Percentiles rank a stretch among this genome's conserved stretches.
These are phyloP conservation scores for Leptopilina clavipes DNA, from an alignment of 1,140 invertebrate genomes.

Conservation along the genomic window DNA sequence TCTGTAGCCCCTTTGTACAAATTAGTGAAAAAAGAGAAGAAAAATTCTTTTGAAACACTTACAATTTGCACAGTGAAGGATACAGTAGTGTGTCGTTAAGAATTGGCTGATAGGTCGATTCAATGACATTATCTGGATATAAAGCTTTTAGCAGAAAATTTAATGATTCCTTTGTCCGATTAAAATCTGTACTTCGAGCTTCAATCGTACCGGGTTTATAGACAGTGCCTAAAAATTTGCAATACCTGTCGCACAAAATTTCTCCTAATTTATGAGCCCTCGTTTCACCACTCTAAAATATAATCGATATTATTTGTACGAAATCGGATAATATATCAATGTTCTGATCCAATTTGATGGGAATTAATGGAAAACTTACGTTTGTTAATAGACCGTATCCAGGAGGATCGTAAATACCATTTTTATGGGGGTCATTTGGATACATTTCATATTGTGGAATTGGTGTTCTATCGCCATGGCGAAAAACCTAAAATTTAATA, in stretches of 20 bases:
- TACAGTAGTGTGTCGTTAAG: background rate
- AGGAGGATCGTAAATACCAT: background rate
- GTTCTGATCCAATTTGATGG: too few relatives aligned
- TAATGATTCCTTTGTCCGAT: slow-evolving; percentile 23
- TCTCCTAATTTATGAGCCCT: background rate
- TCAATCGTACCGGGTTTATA: background rate
- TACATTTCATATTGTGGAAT: background rate
- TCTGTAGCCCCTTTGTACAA: too few relatives aligned
- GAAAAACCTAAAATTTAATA: background rate
- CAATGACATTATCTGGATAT: background rate
- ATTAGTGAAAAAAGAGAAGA: too few relatives aligned
- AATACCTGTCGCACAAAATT: background rate
- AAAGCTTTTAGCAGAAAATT: background rate
- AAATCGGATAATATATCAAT: background rate
- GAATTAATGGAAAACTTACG: background rate
- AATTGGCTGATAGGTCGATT: background rate
- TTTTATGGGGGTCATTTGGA: background rate
- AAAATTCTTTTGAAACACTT: too few relatives aligned
- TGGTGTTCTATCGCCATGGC: background rate
- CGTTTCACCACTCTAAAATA: background rate
- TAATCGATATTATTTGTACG: background rate
- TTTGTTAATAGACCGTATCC: background rate
- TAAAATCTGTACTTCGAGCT: slow-evolving; percentile 13
- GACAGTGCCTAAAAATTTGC: background rate
- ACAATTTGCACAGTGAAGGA: background rate